Evolutionary conservation across 37 sponge, comb jelly and placozoan species (phyloP), one percentile per base, ranked within the genome.

Genomic region (Haliclona indistincta): DNA sequence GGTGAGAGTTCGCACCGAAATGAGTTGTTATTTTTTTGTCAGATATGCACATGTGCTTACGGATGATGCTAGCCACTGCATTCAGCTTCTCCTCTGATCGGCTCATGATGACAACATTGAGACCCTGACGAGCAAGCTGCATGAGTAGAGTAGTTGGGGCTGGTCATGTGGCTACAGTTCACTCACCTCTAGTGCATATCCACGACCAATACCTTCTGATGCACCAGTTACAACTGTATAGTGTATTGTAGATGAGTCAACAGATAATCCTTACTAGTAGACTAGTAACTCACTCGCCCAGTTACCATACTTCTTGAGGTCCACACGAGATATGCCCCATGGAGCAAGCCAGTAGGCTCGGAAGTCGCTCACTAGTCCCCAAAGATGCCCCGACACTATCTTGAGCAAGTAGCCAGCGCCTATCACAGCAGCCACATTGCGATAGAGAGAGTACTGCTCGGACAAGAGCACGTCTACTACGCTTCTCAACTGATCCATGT

Each of bases 271-370:
- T n/a, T n/a, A n/a, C n/a, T n/a, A n/a, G n/a, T n/a, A n/a, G n/a
- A n/a, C n/a, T n/a, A n/a, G 40, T n/a, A 2, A 56, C 81, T 37
- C 38, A 87, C 88, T 71, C 19, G 89, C 89, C 89, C 89, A 88
- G 17, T 51, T 6, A 0, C 84, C 89, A 41, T 69, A 88, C 43
- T 82, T 83, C 73, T 79, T 88, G 22, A 88, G 42, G 60, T 88
- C 65, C 22, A 43, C 56, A 28, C 89, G 58, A 17, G 42, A 63
- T 6, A 82, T 62, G 0, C 78, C 85, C 58, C 43, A 54, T 0
- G 83, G 83, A 43, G 72, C 72, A 1, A 84, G 54, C 39, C 68
- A 67, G 64, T 54, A 82, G 26, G 83, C 83, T 38, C 40, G 37
- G 32, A 74, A 63, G 25, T 65, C 64, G 38, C 68, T 40, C 26